Evolutionary conservation across 2,113 vertebrate genomes (phyloP).

Genomic region (Cygnus atratus): DNA sequence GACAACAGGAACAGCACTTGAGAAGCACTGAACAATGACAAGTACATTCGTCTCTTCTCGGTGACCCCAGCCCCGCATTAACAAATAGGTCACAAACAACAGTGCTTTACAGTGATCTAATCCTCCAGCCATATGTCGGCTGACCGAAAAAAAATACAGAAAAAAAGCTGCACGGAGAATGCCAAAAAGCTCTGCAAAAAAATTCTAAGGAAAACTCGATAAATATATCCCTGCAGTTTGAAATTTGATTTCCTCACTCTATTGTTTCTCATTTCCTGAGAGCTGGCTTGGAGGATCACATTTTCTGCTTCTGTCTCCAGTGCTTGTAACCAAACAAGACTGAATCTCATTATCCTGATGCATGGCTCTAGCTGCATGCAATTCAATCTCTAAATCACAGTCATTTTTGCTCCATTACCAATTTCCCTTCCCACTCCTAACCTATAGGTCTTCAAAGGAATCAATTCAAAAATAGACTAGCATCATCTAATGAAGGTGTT

Average conservation of each 20-base stretch:
- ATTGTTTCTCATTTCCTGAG: conserved; percentile 66
- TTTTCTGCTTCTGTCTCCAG: conserved; percentile 65
- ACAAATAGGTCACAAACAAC: conserved; percentile 61
- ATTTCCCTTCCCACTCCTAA: conserved; percentile 8
- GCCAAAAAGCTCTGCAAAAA: not conserved
- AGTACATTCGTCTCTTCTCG: not conserved
- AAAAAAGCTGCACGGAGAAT: not conserved
- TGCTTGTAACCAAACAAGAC: conserved; percentile 47
- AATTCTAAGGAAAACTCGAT: conserved; percentile 32
- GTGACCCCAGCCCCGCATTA: conserved; percentile 52
- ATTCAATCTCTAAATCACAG: conserved; percentile 57
- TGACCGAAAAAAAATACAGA: not conserved
- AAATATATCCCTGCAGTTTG: conserved; percentile 35
- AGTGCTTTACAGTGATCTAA: conserved; percentile 49
- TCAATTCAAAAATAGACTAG: conserved; percentile 4
- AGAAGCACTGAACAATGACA: not conserved
- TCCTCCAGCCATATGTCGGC: conserved; percentile 62
- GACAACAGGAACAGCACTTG: conserved; percentile 24
- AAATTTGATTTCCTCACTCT: conserved; percentile 63
- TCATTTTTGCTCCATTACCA: conserved; percentile 41
- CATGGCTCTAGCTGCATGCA: conserved; percentile 25
- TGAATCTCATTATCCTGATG: conserved; percentile 62
- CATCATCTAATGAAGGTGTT: conserved; percentile 7
- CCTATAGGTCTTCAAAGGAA: conserved; percentile 35
- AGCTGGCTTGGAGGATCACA: conserved; percentile 44